Percentiles rank a stretch among this genome's conserved stretches.
phyloP scores from a whole-genome alignment of 2,113 vertebrate genomes.

The Erinaceus europaeus region DNA sequence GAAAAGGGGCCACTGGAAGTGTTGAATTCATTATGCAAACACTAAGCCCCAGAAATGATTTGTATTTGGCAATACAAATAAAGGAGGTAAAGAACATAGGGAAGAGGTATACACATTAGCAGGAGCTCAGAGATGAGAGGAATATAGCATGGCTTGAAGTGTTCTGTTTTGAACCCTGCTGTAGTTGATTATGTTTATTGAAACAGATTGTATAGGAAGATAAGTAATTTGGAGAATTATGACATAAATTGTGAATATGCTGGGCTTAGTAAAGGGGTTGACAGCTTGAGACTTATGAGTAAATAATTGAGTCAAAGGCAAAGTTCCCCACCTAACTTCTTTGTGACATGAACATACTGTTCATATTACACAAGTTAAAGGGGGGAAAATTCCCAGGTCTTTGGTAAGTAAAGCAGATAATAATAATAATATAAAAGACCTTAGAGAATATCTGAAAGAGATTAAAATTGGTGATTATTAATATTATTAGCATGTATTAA shows the following conservation, averaged over 20 bases:
- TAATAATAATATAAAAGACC: not conserved
- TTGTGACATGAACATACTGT: not conserved
- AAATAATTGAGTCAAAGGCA: not conserved
- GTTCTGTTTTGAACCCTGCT: not conserved
- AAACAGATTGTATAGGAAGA: not conserved
- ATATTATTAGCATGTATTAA: slow-evolving; percentile 15
- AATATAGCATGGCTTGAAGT: not conserved
- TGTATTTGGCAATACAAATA: too few relatives aligned
- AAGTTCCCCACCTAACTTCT: not conserved
- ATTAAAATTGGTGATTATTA: not conserved
- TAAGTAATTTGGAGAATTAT: not conserved
- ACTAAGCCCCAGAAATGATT: too few relatives aligned
- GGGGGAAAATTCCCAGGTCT: not conserved
- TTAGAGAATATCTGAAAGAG: not conserved
- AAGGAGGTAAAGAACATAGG: not conserved
- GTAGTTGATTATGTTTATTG: not conserved
- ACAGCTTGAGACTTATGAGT: too few relatives aligned
- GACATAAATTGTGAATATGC: not conserved
- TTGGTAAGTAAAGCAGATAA: not conserved
- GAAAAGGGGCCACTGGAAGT: too few relatives aligned
- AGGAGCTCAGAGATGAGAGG: not conserved
- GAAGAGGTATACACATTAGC: not conserved
- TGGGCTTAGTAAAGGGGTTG: not conserved
- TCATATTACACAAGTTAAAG: not conserved
- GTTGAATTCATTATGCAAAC: too few relatives aligned